A percentile compares a stretch with the other conserved stretches of the same genome.
phyloP scores from a whole-genome alignment of 2,888 invertebrate genomes.

The Microctonus hyperodae region DNA sequence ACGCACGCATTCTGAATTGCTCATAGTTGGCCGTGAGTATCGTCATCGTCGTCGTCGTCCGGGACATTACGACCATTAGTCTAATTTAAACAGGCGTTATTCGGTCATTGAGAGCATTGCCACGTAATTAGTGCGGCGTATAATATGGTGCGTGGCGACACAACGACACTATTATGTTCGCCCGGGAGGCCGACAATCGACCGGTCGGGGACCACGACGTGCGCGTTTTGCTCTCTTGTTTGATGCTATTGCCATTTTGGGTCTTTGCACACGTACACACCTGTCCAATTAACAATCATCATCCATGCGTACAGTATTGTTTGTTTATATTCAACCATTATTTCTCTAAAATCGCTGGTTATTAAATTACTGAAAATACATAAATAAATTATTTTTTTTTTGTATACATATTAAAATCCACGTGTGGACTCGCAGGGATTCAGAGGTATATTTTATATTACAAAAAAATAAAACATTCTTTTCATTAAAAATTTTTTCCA shows the following conservation, averaged over 20 bases:
- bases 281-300: slow-evolving; percentile 18
- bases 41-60: slow-evolving; percentile 1
- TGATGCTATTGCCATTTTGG: slow-evolving; percentile 2
- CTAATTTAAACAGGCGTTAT: slow-evolving; percentile 54
- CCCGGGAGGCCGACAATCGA: slow-evolving; percentile 39
- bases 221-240: not conserved
- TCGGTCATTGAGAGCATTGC: slow-evolving; percentile 54
- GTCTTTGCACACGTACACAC: slow-evolving; percentile 6
- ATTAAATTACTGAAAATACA: not conserved
- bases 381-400: not conserved
- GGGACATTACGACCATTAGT: slow-evolving; percentile 41
- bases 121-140: slow-evolving; percentile 58
- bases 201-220: slow-evolving; percentile 17
- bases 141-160: slow-evolving; percentile 51
- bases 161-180: slow-evolving; percentile 38
- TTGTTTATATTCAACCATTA: not conserved
- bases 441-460: too few species aligned
- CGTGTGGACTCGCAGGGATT: too few species aligned
- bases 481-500: too few species aligned
- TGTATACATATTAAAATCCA: not conserved
- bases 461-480: too few species aligned
- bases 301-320: not conserved
- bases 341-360: not conserved
- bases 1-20: not conserved
- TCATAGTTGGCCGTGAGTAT: not conserved